phyloP scores from a whole-genome alignment of 1,140 invertebrate species.

The Drosophila bipectinata region DNA sequence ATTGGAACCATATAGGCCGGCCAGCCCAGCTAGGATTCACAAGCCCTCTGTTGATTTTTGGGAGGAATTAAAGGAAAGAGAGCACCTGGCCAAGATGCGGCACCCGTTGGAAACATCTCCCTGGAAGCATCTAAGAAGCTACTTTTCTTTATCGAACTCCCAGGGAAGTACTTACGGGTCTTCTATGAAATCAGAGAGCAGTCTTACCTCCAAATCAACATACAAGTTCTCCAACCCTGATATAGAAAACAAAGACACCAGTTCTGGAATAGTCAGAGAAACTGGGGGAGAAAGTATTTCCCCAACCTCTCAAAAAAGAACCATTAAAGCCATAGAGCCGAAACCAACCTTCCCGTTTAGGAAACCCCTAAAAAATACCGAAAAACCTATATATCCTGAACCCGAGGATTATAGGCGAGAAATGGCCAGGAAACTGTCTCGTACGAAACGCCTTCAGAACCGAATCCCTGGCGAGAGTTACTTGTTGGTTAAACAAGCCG shows the following conservation, averaged over 20 bases:
- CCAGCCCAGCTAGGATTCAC: not conserved
- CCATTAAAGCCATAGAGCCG: no score
- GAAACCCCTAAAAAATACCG: not conserved
- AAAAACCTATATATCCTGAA: not conserved
- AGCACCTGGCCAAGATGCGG: not conserved
- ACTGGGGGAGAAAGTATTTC: no score
- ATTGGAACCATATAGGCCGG: not conserved
- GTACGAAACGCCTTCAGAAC: not conserved
- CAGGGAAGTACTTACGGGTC: no score
- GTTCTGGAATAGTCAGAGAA: no score
- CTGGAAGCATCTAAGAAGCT: not conserved
- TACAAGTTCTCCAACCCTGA: no score
- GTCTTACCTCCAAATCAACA: no score
- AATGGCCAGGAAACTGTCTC: not conserved
- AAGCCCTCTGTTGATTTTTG: not conserved
- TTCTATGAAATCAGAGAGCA: no score
- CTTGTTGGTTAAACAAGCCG: not conserved
- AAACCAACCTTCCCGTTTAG: not conserved
- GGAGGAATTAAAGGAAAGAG: not conserved
- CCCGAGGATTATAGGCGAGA: conserved; percentile 3
- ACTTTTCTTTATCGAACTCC: not conserved
- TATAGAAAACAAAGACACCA: no score
- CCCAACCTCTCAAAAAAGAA: not conserved
- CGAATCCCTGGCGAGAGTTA: conserved; percentile 7
- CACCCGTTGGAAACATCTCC: not conserved